phyloP scores from a whole-genome alignment of 2,113 vertebrate species.

The western clawed frog (Xenopus tropicalis) region DNA sequence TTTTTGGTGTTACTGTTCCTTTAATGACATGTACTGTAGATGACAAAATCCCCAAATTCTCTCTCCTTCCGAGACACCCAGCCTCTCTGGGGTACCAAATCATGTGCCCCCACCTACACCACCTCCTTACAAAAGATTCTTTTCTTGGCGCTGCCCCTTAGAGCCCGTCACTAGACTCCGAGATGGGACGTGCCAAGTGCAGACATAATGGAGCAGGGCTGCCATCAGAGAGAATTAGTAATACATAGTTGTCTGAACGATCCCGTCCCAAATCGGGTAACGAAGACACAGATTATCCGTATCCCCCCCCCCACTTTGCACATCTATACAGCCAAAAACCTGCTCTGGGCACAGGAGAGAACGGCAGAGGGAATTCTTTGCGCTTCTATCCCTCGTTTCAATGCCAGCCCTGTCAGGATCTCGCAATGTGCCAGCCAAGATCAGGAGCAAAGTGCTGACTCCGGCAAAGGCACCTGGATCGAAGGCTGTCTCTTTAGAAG shows the following conservation, averaged over 20 bases:
- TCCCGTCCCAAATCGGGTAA: constrained; percentile 40
- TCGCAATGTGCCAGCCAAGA: constrained; percentile 29
- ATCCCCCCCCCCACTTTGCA: background rate
- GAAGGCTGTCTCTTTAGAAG: constrained; percentile 33
- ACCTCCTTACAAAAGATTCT: background rate
- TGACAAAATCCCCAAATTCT: too few relatives aligned
- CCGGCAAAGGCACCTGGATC: constrained; percentile 38
- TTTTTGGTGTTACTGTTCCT: too few relatives aligned
- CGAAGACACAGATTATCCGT: constrained; percentile 29
- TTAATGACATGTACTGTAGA: too few relatives aligned
- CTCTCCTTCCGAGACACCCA: too few relatives aligned
- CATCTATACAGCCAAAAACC: constrained; percentile 29
- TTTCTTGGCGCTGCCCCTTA: background rate
- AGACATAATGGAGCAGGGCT: constrained; percentile 38
- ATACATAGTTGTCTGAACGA: constrained; percentile 43
- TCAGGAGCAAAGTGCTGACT: constrained; percentile 34
- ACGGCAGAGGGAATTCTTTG: constrained; percentile 36
- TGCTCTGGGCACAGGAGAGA: constrained; percentile 30
- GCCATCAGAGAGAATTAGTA: constrained; percentile 45
- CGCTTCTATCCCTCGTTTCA: constrained; percentile 16
- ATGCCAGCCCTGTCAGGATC: constrained; percentile 39
- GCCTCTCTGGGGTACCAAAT: too few relatives aligned
- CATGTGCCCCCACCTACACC: too few relatives aligned
- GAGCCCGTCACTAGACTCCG: constrained; percentile 18
- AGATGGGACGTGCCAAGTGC: constrained; percentile 38